Evolutionary conservation across 2,113 vertebrate species (phyloP).

Genomic region (Verasper variegatus): DNA sequence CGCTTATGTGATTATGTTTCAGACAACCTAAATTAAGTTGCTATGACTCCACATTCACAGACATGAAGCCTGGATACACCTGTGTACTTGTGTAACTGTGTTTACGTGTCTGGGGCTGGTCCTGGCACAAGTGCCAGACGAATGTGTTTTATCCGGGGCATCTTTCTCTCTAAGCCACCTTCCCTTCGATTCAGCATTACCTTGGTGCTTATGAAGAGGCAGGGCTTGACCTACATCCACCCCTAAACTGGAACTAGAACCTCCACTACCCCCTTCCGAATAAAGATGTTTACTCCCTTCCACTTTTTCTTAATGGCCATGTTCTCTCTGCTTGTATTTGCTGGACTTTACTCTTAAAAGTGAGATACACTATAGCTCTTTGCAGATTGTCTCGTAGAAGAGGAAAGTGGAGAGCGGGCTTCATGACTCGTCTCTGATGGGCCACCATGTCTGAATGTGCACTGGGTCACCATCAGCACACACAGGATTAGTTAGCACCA

Average conservation of each 20-base stretch:
- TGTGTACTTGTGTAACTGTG: constrained; percentile 74
- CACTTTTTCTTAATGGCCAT: no score
- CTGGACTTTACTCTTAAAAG: no score
- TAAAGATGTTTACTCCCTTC: constrained; percentile 45
- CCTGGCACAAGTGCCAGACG: constrained; percentile 66
- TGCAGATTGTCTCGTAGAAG: no score
- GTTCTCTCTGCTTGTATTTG: no score
- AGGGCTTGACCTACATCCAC: constrained; percentile 81
- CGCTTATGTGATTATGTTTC: constrained; percentile 29
- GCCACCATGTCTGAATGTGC: constrained; percentile 85
- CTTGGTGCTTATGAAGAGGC: constrained; percentile 77
- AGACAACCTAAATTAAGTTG: constrained; percentile 24
- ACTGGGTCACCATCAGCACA: constrained; percentile 90
- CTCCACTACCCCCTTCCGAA: constrained; percentile 50
- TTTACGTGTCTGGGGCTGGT: constrained; percentile 68
- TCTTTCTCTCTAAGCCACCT: constrained; percentile 80
- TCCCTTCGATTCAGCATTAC: constrained; percentile 77
- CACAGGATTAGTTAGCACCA: constrained; percentile 85
- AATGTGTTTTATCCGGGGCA: constrained; percentile 78
- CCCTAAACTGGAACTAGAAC: constrained; percentile 68
- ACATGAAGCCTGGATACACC: constrained; percentile 1
- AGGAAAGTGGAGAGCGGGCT: no score
- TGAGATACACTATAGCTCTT: no score
- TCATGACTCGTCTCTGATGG: constrained; percentile 85
- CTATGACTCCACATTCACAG: neutral